Evolutionary conservation across 2,888 invertebrate species (phyloP), one percentile per base, ranked within the genome.

Genomic region (Bugula neritina): DNA sequence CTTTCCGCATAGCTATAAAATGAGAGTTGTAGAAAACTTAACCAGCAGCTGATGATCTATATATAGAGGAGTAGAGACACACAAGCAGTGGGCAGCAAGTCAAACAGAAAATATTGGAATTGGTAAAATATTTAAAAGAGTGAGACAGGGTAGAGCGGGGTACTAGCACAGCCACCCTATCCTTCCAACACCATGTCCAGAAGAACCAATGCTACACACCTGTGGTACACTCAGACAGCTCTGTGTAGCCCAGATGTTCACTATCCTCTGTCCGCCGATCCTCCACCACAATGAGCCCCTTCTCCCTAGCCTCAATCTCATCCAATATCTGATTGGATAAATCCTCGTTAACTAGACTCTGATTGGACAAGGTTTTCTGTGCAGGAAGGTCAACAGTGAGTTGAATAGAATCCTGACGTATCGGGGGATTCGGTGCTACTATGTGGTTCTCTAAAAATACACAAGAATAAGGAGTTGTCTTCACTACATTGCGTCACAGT

Each of bases 311-410:
- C 31, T 63, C 63, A 31, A 63, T 63, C 31, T 63, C 63, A 13
- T 63, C 63, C 10, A 63, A 31, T 27, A 63, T 63, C 31, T 63
- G 25, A 63, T 63, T 63, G 63, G 63, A 63, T 27, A 63, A 27
- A 31, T 27, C 63, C 31, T 63, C 63, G n/a, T 63, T 31, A 31
- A 27, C 63, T 25, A 63, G 31, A 31, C 63, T 63, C n/a, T 63
- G 63, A 31, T 63, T 31, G 63, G 63, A 13, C 13, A 27, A 29
- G 13, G 27, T n/a, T 34, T 63, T 63, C n/a, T 63, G 63, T 31
- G 63, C 27, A 17, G 63, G 31, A 27, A 63, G 29, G 31, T 63
- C 63, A 17, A 63, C 63, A 2, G 63, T 63, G 34, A 63, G 63
- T 27, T 63, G 63, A 21, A 63, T 63, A 31, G 63, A 63, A 31